Evolutionary conservation across 2,797 vertebrate species (phyloP).

Genomic region (Fundulus diaphanus): DNA sequence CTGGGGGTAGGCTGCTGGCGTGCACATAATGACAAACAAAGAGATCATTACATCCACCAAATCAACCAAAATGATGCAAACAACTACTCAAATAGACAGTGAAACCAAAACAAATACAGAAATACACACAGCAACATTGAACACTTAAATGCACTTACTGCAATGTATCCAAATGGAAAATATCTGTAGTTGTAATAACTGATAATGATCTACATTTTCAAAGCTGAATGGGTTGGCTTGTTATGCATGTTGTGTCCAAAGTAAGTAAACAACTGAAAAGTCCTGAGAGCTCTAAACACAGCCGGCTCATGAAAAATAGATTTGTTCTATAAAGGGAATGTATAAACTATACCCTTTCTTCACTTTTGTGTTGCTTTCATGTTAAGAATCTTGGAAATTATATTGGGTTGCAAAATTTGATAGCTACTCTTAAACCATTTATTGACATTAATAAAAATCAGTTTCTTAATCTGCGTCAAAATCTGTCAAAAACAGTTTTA

Average conservation of each 20-base stretch:
- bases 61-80: constrained; percentile 39
- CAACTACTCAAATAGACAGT: constrained; percentile 36
- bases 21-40: constrained; percentile 57
- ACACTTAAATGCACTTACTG: neutral
- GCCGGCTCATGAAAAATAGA: constrained; percentile 67
- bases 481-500: neutral
- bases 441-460: neutral
- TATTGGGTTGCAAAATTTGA: neutral
- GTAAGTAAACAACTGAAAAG: constrained; percentile 41
- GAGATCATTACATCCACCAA: constrained; percentile 48
- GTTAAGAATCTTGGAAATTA: neutral
- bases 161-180: constrained; percentile 18
- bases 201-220: constrained; percentile 37
- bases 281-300: constrained; percentile 43
- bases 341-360: constrained; percentile 42
- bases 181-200: constrained; percentile 5
- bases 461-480: neutral
- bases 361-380: constrained; percentile 29
- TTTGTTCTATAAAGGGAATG: constrained; percentile 63
- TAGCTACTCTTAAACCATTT: neutral
- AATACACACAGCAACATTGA: neutral
- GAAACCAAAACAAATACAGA: constrained; percentile 23
- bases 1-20: constrained; percentile 46
- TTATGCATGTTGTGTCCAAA: constrained; percentile 28
- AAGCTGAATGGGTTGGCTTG: constrained; percentile 22